Conservation (phyloP, 2,888 invertebrate species). For the Coremacera marginata region DNA sequence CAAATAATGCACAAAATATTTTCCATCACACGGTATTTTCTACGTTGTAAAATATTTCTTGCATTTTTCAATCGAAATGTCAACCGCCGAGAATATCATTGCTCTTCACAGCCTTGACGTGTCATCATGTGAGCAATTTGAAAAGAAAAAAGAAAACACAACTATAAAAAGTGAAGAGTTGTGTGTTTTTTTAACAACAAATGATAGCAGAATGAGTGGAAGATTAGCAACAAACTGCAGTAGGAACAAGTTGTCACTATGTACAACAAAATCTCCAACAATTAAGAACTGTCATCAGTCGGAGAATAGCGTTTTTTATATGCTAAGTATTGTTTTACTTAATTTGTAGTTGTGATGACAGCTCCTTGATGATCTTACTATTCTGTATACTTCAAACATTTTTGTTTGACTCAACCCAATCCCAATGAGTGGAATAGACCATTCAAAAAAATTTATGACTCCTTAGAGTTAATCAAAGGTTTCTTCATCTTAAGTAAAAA, state of each 20-base stretch:
- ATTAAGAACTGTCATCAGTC: neutral
- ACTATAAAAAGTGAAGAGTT: neutral
- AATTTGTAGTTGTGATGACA: neutral
- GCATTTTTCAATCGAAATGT: neutral
- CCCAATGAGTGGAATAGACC: no score
- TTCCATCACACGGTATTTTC: neutral
- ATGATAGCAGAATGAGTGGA: neutral
- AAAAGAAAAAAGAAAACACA: neutral
- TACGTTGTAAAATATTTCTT: neutral
- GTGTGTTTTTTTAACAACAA: neutral
- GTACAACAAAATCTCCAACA: neutral
- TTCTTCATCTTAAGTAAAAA: no score
- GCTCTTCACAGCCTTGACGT: neutral
- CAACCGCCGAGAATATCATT: neutral
- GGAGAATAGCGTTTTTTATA: neutral
- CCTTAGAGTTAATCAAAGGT: no score
- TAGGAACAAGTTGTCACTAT: neutral
- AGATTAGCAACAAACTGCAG: neutral
- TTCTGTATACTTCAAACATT: no score
- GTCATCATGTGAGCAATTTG: neutral
- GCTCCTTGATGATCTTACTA: neutral
- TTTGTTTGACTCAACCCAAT: no score
- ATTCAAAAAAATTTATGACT: no score
- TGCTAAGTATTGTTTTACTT: neutral
- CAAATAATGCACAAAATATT: neutral